Evolutionary conservation across 1,140 invertebrate species (phyloP), one percentile per base, ranked within the genome.

Genomic region (Tenebrio molitor): DNA sequence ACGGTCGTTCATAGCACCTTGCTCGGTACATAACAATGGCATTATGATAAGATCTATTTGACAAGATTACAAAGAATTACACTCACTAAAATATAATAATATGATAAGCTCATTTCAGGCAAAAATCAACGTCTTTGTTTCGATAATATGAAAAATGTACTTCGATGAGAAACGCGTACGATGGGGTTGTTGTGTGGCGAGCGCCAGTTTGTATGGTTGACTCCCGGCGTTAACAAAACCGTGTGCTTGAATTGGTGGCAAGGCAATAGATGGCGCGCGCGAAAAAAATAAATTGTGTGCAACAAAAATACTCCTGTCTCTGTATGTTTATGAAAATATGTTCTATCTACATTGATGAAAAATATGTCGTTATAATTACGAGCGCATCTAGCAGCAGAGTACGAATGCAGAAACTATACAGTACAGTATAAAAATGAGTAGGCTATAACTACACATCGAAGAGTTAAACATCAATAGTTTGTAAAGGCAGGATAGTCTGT

Each of bases 391-490:
- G 77, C 73, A 78, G 80, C 79, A 77, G 75, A 81, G 66, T 74
- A 73, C 73, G 76, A 77, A 77, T 75, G 76, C 79, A 70, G 74
- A 78, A 79, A 80, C 76, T 82, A 81, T 77, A 77, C 74, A 73
- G 77, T 80, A 81, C 79, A 81, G 74, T 76, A 76, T 76, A 81
- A 81, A 81, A 81, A 80, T 81, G 79, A 81, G 79, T 81, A 81
- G 80, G 77, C 79, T 81, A 80, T 65, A 79, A 74, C 78, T 81
- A 81, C 79, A 81, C 80, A 81, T 80, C 72, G 68, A 79, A 80
- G 80, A 80, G 76, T 78, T 76, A 79, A 80, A 81, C 79, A 79
- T 81, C 74, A 71, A 79, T 77, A 74, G 72, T 79, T 74, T 53
- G 73, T 76, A 78, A 78, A 79, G 78, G 78, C 78, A 79, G 78